Conservation (phyloP, 2,888 invertebrate species). For the Molanna angustata region DNA sequence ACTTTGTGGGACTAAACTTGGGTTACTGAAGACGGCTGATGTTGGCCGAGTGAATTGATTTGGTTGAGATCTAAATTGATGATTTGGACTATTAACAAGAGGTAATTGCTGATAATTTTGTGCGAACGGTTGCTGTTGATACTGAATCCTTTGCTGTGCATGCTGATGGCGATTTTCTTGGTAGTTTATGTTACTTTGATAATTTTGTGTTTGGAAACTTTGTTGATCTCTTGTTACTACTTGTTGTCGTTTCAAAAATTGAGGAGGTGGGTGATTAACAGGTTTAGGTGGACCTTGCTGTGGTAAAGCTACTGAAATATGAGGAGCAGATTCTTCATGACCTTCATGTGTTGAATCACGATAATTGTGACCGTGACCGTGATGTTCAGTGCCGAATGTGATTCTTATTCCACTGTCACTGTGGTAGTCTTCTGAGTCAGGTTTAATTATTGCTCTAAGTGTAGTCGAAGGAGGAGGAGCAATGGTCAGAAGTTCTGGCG, state of each 20-base stretch:
- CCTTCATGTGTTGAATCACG: constrained; percentile 45
- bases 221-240: constrained; percentile 35
- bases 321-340: constrained; percentile 63
- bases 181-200: constrained; percentile 28
- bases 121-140: constrained; percentile 42
- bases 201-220: constrained; percentile 28
- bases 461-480: constrained; percentile 71
- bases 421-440: constrained; percentile 81
- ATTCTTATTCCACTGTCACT: constrained; percentile 78
- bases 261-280: constrained; percentile 34
- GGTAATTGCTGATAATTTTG: constrained; percentile 49
- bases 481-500: constrained; percentile 42
- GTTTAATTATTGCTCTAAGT: constrained; percentile 78
- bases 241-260: constrained; percentile 39
- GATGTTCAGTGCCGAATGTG: constrained; percentile 71
- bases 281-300: constrained; percentile 39
- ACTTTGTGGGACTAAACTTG: constrained; percentile 18
- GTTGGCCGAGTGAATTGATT: constrained; percentile 25
- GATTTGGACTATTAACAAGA: constrained; percentile 45
- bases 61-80: constrained; percentile 45
- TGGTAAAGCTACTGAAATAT: constrained; percentile 58
- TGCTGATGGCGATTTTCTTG: constrained; percentile 38
- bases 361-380: constrained; percentile 37
- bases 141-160: constrained; percentile 51
- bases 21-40: constrained; percentile 27